Evolutionary conservation across 2,113 vertebrate species (phyloP), one percentile per base, ranked within the genome.

Genomic region (Colistium nudipinnis): DNA sequence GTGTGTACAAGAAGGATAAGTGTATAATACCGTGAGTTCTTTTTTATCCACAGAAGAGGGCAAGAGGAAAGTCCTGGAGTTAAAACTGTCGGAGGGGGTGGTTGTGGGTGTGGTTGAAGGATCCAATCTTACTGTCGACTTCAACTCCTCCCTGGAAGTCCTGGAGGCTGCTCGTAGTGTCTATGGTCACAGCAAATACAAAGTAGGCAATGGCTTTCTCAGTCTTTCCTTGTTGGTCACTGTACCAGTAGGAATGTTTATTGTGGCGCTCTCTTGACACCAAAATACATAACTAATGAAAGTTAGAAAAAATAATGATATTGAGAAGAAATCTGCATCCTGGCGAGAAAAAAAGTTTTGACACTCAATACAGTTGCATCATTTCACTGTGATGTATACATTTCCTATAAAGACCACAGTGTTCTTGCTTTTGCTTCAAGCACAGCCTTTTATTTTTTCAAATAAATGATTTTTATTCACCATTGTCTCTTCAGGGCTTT

Each of bases 111-210:
- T 62, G 25, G 80, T 90, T 65, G 92, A 94, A 89, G 97, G 98
- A 70, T 87, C 86, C 6, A 92, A 77, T 64, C 81, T 99, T 60
- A 76, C 62, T 44, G 89, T 99, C 7, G 92, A 84, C 83, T 99
- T 99, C 90, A 95, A 96, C 90, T 89, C 91, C 63, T 88, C 93
- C 1, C 88, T 98, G 85, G 94, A 98, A 84, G 94, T 99, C 64
- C 80, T 83, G 68, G 90, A 89, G 53, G 91, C 89, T 52, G 81
- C 69, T 51, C 44, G 74, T 63, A 93, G 84, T 33, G 82, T 98
- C 68, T 98, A 92, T 81, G 95, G 94, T 59, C 72, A 77, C 51
- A 74, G 28, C 76, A 97, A 98, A 88, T 88, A 85, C 69, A 94
- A 89, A 92, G 98, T 98, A 93, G 1, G 31, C 35, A 12, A 10